Percentiles rank a stretch among this genome's conserved stretches.
phyloP scores from a whole-genome alignment of 2,113 vertebrate species.

The Grantiella picta region DNA sequence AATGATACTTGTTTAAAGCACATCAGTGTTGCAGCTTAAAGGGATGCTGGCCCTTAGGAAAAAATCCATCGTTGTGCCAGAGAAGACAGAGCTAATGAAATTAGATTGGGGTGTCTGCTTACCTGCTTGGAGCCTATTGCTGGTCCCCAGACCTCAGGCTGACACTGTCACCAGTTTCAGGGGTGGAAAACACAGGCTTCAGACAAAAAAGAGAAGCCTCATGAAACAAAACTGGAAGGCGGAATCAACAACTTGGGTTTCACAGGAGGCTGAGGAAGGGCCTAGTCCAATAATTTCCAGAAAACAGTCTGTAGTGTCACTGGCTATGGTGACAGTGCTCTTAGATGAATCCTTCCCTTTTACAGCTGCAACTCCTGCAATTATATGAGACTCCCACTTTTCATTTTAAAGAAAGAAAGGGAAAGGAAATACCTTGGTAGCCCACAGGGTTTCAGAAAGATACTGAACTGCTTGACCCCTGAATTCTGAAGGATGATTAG shows the following conservation, averaged over 20 bases:
- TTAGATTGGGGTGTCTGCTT: accelerated
- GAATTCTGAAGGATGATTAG: neutral
- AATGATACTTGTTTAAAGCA: neutral
- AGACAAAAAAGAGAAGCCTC: neutral
- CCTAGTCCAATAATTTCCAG: neutral
- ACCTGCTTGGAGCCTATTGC: neutral
- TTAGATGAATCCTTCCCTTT: neutral
- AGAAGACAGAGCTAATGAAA: neutral
- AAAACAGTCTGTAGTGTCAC: neutral
- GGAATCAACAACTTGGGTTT: neutral
- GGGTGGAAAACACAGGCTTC: neutral
- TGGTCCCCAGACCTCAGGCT: neutral
- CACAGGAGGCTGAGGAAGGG: neutral
- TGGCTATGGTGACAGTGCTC: neutral
- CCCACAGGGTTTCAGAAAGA: neutral
- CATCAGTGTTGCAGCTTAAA: neutral
- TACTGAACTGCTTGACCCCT: neutral
- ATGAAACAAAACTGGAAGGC: neutral
- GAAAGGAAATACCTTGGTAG: neutral
- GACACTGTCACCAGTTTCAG: neutral
- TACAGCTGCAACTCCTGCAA: neutral
- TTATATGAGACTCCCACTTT: neutral
- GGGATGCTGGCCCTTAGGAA: neutral
- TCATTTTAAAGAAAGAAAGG: neutral
- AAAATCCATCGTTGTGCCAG: neutral